Evolutionary conservation across 2,113 vertebrate genomes (phyloP), one percentile per base, ranked within the genome.

Genomic region (Jacana jacana): DNA sequence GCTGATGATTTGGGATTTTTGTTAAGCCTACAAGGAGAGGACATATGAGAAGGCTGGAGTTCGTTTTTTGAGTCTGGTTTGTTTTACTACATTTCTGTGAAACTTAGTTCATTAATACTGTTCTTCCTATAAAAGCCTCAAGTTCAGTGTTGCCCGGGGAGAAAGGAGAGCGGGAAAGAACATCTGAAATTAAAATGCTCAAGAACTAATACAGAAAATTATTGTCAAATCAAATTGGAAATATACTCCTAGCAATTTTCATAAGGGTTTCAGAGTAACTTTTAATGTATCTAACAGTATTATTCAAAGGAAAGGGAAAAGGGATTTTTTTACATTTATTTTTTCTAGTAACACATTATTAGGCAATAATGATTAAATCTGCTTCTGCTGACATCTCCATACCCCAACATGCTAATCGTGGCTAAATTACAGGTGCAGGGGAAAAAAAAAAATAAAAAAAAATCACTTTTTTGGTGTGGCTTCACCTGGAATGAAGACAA

Each of bases 401-500:
- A 55, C 13, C 13, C 39, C 39, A 75, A 75, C 18, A 7, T 37
- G 6, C 7, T 70, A 85, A 84, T 30, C 72, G n/a, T 66, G 60
- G 77, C 37, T 44, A 75, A 94, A 78, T 61, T 57, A 88, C 66
- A 95, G 88, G 87, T 72, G 35, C 24, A 80, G 39, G 42, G 42
- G 42, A 42, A 42, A 20, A 46, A 75, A 70, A 48, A 66, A 81
- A 58, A 39, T 49, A 39, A 91, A 86, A 65, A 48, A 3, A 86
- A 6, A 58, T 61, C 48, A 72, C 44, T 54, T 81, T 70, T 89
- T 79, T 48, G 15, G 20, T 82, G 91, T 24, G 33, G 81, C 51
- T 96, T 95, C 70, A 91, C 46, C 88, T 87, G 80, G 87, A 95
- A 57, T 17, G 66, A 83, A 24, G 93, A 88, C 58, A 94, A 80